Conservation (phyloP, 2,888 invertebrate species). For the Argyra leucocephala region DNA sequence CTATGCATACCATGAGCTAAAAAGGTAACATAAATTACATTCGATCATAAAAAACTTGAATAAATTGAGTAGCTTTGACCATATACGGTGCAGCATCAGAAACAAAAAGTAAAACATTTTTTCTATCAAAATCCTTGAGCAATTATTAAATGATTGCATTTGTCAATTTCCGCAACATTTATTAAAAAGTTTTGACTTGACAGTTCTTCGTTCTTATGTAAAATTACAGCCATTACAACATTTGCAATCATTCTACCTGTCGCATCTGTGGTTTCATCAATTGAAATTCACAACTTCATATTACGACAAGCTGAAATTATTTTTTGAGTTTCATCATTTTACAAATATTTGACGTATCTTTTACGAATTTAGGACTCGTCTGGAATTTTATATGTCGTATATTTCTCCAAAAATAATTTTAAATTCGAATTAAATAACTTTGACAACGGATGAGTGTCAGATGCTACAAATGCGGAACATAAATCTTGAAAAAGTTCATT, state of each 20-base stretch:
- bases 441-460: too few species aligned
- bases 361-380: constrained; percentile 12
- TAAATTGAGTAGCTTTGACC: constrained; percentile 25
- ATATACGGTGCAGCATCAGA: constrained; percentile 26
- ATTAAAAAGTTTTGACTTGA: constrained; percentile 15
- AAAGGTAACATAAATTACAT: constrained; percentile 31
- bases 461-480: too few species aligned
- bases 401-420: too few species aligned
- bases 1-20: constrained; percentile 31
- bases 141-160: constrained; percentile 17
- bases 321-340: too few species aligned
- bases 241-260: constrained; percentile 15
- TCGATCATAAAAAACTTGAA: constrained; percentile 28
- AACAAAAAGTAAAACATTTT: constrained; percentile 12
- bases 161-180: constrained; percentile 15
- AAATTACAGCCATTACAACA: constrained; percentile 15
- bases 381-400: too few species aligned
- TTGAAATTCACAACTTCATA: constrained; percentile 10
- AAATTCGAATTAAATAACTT: constrained; percentile 13
- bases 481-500: too few species aligned
- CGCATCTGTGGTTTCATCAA: constrained; percentile 10
- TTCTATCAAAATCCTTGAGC: constrained; percentile 14
- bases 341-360: too few species aligned
- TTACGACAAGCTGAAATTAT: neutral
- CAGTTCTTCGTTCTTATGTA: constrained; percentile 13